Evolutionary conservation across 2,113 vertebrate species (phyloP), one percentile per base, ranked within the genome.

Genomic region (Suncus etruscus): DNA sequence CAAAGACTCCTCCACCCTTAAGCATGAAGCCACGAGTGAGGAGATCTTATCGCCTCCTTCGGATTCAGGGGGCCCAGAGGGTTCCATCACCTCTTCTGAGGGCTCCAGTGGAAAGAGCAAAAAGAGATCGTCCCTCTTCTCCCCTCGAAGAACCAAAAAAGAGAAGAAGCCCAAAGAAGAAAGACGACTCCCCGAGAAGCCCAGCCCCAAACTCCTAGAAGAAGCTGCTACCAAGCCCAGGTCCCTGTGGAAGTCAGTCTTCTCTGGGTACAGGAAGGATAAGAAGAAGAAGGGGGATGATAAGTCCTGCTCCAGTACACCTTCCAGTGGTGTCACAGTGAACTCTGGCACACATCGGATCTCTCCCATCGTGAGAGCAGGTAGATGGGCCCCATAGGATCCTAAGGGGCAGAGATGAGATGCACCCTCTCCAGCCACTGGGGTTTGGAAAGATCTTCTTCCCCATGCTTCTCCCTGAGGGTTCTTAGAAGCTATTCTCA

Each of bases 231-330:
- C 98, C 73, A 99, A 99, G 87, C 98, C 99, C 95, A 98, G 97
- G 97, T 99, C 99, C 0, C 87, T 99, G 84, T 99, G 99, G 99
- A 99, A 99, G 93, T 98, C 98, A 0, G 99, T 99, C 69, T 99
- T 99, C 97, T 99, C 99, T 0, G 99, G 99, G 4, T 99, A 99
- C 96, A 99, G 99, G 96, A 99, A 99, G 96, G 99, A 99, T 97
- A 99, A 99, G 89, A 99, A 99, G 97, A 99, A 99, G 95, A 99
- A 99, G 89, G 48, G 95, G 0, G 99, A 99, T 0, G 98, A 98
- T 11, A 99, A 98, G 91, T 99, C 98, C 0, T 98, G 98, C 90
- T 98, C 98, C 1, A 99, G 99, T 96, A 99, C 99, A 1, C 98
- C 99, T 0, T 99, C 99, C 27, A 99, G 99, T 39, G 98, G 98